phyloP scores from a whole-genome alignment of 1,140 invertebrate species.

The Drosophila ficusphila region DNA sequence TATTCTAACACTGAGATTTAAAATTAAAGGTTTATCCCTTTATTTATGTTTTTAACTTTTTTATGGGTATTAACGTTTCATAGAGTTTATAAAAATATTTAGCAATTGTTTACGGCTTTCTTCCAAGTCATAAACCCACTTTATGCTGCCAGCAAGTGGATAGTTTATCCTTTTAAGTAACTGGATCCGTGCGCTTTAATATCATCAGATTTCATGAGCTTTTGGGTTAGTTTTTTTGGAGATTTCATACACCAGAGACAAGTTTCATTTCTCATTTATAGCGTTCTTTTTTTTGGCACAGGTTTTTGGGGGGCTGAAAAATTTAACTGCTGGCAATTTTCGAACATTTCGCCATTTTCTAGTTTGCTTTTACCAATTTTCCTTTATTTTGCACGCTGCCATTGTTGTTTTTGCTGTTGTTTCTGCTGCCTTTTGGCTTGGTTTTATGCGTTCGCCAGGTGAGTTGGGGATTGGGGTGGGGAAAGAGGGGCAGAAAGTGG shows the following conservation, averaged over 20 bases:
- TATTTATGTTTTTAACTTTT: background rate
- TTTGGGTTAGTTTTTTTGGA: background rate
- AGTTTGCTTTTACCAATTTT: slow-evolving; percentile 51
- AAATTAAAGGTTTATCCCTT: background rate
- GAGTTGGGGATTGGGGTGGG: background rate
- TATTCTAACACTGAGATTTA: background rate
- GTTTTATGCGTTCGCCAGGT: slow-evolving; percentile 67
- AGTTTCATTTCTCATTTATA: slow-evolving; percentile 82
- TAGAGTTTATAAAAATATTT: slow-evolving; percentile 4
- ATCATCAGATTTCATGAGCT: slow-evolving; percentile 40
- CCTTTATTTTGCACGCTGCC: slow-evolving; percentile 33
- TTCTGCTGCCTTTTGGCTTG: slow-evolving; percentile 48
- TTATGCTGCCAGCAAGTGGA: slow-evolving; percentile 2
- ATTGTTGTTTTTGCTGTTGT: slow-evolving; percentile 21
- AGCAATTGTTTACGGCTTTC: background rate
- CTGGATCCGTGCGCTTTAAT: slow-evolving; percentile 20
- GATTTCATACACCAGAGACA: slow-evolving; percentile 50
- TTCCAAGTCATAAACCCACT: slow-evolving; percentile 14
- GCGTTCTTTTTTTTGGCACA: slow-evolving; percentile 15
- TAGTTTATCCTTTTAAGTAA: background rate
- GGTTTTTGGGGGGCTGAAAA: slow-evolving; percentile 10
- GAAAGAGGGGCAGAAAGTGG: background rate
- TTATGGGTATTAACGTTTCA: background rate
- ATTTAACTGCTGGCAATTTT: slow-evolving; percentile 76
- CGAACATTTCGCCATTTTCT: slow-evolving; percentile 73